Evolutionary conservation across 1,140 invertebrate species (phyloP).

Genomic region (Camponotus pennsylvanicus): DNA sequence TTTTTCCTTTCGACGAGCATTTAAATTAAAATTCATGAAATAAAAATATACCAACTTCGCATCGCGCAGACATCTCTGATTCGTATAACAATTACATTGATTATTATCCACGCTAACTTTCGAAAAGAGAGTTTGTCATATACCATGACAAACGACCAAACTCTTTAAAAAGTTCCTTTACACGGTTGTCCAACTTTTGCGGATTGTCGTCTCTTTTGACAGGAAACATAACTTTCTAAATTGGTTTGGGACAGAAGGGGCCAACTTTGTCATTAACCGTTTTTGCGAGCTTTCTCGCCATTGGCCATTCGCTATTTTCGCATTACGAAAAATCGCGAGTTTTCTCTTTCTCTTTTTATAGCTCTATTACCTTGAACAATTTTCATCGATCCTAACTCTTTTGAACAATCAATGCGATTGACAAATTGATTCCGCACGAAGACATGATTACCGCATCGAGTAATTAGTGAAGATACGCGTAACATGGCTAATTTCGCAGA

Average conservation of each 20-base stretch:
- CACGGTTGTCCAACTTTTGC: conserved; percentile 52
- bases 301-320: background rate
- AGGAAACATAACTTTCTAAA: conserved; percentile 47
- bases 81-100: conserved; percentile 44
- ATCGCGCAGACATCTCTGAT: background rate
- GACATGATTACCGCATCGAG: conserved; percentile 13
- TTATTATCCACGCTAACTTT: conserved; percentile 32
- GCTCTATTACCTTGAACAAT: background rate
- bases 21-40: conserved; percentile 13
- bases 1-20: background rate
- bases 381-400: conserved; percentile 24
- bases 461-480: conserved; percentile 16
- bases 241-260: conserved; percentile 20
- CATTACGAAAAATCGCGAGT: conserved; percentile 1
- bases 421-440: conserved; percentile 7
- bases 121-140: conserved; percentile 25
- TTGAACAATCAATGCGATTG: conserved; percentile 1
- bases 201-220: conserved; percentile 56
- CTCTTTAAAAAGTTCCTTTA: conserved; percentile 52
- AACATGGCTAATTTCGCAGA: conserved; percentile 44
- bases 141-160: conserved; percentile 46
- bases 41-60: background rate
- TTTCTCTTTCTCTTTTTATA: background rate
- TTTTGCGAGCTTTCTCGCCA: conserved; percentile 48
- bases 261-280: conserved; percentile 55